Evolutionary conservation across 2,797 vertebrate genomes (phyloP).

Genomic region (Manis pentadactyla): DNA sequence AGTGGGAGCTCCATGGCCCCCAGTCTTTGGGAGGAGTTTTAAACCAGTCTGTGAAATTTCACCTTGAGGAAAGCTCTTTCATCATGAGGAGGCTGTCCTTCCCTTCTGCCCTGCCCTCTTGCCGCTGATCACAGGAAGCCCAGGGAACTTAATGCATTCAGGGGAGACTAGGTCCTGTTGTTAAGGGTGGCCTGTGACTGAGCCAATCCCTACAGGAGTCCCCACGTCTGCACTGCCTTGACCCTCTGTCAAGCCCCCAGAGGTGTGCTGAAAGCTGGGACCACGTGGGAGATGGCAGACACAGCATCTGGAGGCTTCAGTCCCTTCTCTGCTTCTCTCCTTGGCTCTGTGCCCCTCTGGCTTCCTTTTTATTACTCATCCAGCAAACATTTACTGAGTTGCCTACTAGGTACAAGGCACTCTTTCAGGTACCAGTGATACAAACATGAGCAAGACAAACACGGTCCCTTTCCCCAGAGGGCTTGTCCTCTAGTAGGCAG

Average conservation of each 20-base stretch:
- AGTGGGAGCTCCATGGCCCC: background rate
- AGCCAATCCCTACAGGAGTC: background rate
- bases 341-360: background rate
- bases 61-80: constrained; percentile 13
- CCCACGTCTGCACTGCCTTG: background rate
- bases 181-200: background rate
- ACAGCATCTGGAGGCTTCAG: background rate
- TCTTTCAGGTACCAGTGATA: background rate
- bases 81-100: background rate
- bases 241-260: background rate
- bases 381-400: background rate
- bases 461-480: rapidly evolving
- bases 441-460: background rate
- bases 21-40: background rate
- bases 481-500: background rate
- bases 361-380: background rate
- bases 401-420: background rate
- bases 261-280: background rate
- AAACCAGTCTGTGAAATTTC: background rate
- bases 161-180: background rate
- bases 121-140: background rate
- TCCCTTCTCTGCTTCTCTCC: background rate
- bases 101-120: background rate
- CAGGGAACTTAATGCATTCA: background rate
- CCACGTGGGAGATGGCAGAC: background rate